phyloP scores from a whole-genome alignment of 2,797 vertebrate genomes.

The Anomalospiza imberbis region DNA sequence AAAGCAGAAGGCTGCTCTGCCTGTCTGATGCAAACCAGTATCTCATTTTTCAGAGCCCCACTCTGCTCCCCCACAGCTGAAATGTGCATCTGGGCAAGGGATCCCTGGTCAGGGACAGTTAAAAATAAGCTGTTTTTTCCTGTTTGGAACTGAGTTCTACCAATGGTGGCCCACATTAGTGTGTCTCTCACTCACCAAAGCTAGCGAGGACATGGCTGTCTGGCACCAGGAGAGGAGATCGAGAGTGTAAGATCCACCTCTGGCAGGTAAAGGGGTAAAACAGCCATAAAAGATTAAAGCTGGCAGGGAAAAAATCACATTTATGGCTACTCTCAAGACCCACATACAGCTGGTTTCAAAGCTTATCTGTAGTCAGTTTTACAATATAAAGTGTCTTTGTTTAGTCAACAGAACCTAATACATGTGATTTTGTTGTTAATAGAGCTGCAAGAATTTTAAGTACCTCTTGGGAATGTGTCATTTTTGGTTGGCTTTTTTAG shows the following conservation, averaged over 20 bases:
- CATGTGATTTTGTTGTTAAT: constrained; percentile 57
- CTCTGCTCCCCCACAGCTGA: background rate
- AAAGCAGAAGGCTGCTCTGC: background rate
- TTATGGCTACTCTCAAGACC: background rate
- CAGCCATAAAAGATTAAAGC: background rate
- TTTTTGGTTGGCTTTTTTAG: constrained; percentile 61
- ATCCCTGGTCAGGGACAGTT: background rate
- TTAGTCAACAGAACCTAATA: constrained; percentile 61
- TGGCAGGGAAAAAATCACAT: background rate
- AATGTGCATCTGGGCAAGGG: background rate
- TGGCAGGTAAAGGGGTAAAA: background rate
- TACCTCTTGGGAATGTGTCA: constrained; percentile 66
- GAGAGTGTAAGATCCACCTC: background rate
- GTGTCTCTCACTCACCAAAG: background rate
- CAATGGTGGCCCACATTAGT: background rate
- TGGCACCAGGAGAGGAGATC: background rate
- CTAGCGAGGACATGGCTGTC: background rate
- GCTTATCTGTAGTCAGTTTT: constrained; percentile 11
- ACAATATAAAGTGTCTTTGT: constrained; percentile 64
- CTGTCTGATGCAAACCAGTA: background rate
- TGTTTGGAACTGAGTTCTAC: background rate
- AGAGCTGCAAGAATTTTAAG: constrained; percentile 67
- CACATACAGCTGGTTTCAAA: background rate
- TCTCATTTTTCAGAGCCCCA: background rate
- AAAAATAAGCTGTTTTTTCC: background rate